Conservation (phyloP, 2,113 vertebrate species). For the Leptobrachium leishanense region DNA sequence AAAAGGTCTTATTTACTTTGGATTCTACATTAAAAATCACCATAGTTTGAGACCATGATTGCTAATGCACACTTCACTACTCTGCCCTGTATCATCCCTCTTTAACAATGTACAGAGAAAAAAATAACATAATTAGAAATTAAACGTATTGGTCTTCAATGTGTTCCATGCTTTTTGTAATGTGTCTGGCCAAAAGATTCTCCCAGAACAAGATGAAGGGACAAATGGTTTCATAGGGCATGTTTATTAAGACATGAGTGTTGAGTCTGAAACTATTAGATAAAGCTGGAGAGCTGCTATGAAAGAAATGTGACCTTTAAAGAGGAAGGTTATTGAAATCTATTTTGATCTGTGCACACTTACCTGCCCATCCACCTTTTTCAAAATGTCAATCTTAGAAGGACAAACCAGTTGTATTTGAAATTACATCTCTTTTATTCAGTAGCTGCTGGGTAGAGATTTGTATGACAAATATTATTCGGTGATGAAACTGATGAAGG, state of each 20-base stretch:
- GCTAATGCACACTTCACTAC: no score
- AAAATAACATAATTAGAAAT: not conserved
- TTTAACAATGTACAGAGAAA: no score
- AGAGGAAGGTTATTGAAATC: conserved; percentile 66
- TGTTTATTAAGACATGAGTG: conserved; percentile 26
- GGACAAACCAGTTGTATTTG: conserved; percentile 62
- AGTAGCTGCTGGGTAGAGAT: conserved; percentile 49
- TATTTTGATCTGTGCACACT: conserved; percentile 72
- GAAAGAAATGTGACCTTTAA: conserved; percentile 67
- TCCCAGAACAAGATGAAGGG: conserved; percentile 7
- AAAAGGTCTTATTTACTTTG: no score
- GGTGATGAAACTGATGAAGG: conserved; percentile 10
- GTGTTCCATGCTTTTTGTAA: not conserved
- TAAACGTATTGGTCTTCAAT: not conserved
- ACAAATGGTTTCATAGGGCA: conserved; percentile 16
- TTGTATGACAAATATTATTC: conserved; percentile 38
- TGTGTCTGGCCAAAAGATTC: not conserved
- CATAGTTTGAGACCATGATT: no score
- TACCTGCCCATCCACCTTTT: conserved; percentile 62
- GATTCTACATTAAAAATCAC: no score
- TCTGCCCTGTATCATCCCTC: no score
- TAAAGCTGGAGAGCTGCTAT: conserved; percentile 43
- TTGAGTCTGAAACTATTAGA: conserved; percentile 34
- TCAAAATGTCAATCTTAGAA: conserved; percentile 67
- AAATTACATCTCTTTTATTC: conserved; percentile 56